Base-by-base conservation (phyloP, 2,797 vertebrate species). In the Pseudomugil gertrudae region DNA sequence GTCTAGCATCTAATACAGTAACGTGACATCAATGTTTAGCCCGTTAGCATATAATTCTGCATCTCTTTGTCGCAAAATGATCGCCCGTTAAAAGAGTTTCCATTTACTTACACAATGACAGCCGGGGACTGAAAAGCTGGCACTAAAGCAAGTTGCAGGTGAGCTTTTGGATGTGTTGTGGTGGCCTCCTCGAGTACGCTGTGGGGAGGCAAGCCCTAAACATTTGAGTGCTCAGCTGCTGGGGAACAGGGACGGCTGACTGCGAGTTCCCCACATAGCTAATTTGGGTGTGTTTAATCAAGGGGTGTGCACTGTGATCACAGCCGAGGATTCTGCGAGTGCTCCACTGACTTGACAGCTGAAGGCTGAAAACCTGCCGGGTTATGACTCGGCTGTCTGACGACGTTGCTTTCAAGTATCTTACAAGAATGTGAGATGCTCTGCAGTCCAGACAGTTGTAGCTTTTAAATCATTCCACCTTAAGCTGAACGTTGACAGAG, bases 241-340 rank as follows among this genome's bases (percentile, higher is more conserved):
- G 57, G 63, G 64, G 53, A 79, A 69, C 58, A 70, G 78, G 65
- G 60, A 47, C 79, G 74, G 29, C 65, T 2, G 48, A 53, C 68
- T 54, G 57, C 27, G 68, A 79, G 87, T 84, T 91, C 87, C 64
- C 78, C 72, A 80, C 90, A 91, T 93, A 84, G 84, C 84, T 83
- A 79, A 87, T 87, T 82, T 70, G 84, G 87, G 89, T 80, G 87
- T 83, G 85, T 87, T 86, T 86, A 72, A 89, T 87, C 69, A 77
- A 76, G 66, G 63, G 71, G 71, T 72, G 80, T 50, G 69, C 4
- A 52, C 26, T 64, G 66, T 56, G 78, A 76, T 76, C 74, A 36
- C 48, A 64, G 74, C 74, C 74, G 26, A 69, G 59, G 68, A 78
- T 79, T 79, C 66, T 80, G 69, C 27, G 29, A 71, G 58, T 30